Percentiles rank a stretch among this genome's conserved stretches.
phyloP scores from a whole-genome alignment of 1,140 invertebrate species.

The Charaxes varanes region DNA sequence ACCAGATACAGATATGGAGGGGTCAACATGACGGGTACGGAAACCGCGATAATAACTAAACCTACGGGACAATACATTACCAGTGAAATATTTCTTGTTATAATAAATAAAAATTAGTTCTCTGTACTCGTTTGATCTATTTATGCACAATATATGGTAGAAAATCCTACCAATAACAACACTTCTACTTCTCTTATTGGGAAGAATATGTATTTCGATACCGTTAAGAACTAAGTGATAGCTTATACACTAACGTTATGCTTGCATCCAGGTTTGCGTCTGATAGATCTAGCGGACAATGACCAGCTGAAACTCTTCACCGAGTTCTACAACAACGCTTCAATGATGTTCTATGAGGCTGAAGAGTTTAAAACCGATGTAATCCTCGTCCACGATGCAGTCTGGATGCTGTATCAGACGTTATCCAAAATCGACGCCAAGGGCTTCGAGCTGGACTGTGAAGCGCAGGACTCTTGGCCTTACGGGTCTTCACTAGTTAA shows the following conservation, averaged over 20 bases:
- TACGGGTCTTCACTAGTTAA: constrained; percentile 52
- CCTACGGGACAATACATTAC: not conserved
- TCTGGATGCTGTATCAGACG: constrained; percentile 38
- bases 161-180: no score
- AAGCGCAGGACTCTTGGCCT: constrained; percentile 41
- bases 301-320: constrained; percentile 38
- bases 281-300: constrained; percentile 34
- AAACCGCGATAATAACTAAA: not conserved
- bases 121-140: no score
- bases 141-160: no score
- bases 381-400: constrained; percentile 50
- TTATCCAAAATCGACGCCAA: constrained; percentile 33
- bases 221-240: no score
- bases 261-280: constrained; percentile 46
- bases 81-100: constrained; percentile 12
- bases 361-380: constrained; percentile 42
- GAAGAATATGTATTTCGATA: no score
- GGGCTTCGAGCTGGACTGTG: constrained; percentile 30
- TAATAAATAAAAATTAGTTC: constrained; percentile 18
- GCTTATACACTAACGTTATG: no score
- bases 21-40: constrained; percentile 85
- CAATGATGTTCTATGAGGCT: constrained; percentile 22
- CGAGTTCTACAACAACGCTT: constrained; percentile 31
- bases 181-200: no score
- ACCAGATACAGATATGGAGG: constrained; percentile 89